phyloP scores from a whole-genome alignment of 2,113 vertebrate genomes.

The Okapia johnstoni region DNA sequence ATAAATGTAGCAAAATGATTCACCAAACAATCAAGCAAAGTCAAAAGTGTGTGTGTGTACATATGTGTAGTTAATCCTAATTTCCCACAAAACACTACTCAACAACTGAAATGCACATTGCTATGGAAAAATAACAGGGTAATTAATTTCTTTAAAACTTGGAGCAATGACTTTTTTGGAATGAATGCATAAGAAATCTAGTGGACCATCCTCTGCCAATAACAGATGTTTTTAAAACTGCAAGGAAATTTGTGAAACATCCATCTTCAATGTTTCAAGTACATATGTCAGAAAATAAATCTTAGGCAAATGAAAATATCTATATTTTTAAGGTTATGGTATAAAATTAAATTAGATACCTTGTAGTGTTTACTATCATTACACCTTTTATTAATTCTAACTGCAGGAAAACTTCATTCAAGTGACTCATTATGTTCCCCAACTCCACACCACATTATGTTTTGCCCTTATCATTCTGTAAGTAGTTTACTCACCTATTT shows the following conservation, averaged over 20 bases:
- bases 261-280: background rate
- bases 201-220: background rate
- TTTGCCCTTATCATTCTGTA: background rate
- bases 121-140: background rate
- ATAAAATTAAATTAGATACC: background rate
- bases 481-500: background rate
- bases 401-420: background rate
- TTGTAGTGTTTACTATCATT: background rate
- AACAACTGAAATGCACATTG: background rate
- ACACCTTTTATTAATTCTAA: background rate
- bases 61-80: background rate
- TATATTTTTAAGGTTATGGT: background rate
- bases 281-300: background rate
- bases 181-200: background rate
- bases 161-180: background rate
- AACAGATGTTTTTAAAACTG: background rate
- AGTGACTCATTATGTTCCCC: background rate
- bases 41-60: background rate
- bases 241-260: background rate
- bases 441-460: background rate
- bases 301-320: background rate
- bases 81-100: background rate
- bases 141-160: background rate
- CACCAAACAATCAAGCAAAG: background rate
- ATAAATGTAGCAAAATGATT: background rate